Base-by-base conservation (phyloP, 2,797 vertebrate genomes). In the Notolabrus celidotus region DNA sequence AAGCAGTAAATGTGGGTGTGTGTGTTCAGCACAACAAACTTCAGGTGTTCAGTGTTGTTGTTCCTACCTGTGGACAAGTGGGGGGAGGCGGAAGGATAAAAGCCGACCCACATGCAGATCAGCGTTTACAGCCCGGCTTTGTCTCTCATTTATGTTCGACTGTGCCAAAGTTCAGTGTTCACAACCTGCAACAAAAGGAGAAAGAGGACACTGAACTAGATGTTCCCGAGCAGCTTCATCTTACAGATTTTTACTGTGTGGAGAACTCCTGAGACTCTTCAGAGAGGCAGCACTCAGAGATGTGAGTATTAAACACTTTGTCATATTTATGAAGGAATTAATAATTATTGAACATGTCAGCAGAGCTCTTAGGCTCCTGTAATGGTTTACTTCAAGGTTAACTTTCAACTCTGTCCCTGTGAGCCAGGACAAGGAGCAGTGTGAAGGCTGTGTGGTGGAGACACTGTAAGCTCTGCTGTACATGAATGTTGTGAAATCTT, bases 161-260 rank as follows among this genome's bases (percentile, higher is more conserved):
- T 76, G 89, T 87, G 86, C 74, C 81, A 82, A 90, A 93, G 92
- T 91, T 89, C 85, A 92, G 50, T 25, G 51, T 76, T 63, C 82
- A 77, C 65, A 80, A 45, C 12, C 17, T 17, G 33, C 74, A 34
- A 92, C 90, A 92, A 90, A 66, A 83, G 79, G 47, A 66, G 78
- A 89, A 77, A 88, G 54, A 79, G 83, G 84, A 84, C 82, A 77
- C 85, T 89, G 58, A 67, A 64, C 79, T 68, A 22, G 46, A 71
- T 57, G 61, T 84, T 69, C 68, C 58, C 38, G 9, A 4, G 45
- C 43, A 64, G 88, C 70, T 77, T 91, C 74, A 33, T 25, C 41
- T 89, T 79, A 82, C 89, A 78, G 45, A 47, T 27, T 29, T 45
- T 55, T 22, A 6, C 29, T 29, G 51, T n/a, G 47, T 63, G 27